Evolutionary conservation across 2,113 vertebrate genomes (phyloP).

Genomic region (Zosterops borbonicus): DNA sequence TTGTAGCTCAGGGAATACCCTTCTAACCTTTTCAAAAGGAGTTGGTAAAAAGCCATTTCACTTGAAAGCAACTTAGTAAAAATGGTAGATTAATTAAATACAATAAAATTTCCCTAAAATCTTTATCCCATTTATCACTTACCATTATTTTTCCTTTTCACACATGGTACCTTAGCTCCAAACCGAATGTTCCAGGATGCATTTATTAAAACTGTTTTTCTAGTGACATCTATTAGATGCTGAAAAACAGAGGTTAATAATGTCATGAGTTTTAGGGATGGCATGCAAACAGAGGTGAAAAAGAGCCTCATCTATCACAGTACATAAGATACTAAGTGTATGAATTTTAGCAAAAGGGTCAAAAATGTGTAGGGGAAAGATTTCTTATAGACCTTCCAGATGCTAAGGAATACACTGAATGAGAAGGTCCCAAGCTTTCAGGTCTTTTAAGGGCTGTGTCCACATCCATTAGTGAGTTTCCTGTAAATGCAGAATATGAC

Average conservation of each 20-base stretch:
- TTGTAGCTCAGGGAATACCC: slow-evolving; percentile 82
- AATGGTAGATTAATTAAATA: slow-evolving; percentile 83
- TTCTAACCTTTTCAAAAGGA: slow-evolving; percentile 82
- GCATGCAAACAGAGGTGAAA: slow-evolving; percentile 34
- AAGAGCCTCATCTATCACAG: slow-evolving; percentile 21
- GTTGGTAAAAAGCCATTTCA: slow-evolving; percentile 80
- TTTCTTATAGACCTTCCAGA: background rate
- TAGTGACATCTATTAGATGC: slow-evolving; percentile 59
- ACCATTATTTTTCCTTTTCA: slow-evolving; percentile 66
- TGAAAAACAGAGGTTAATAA: slow-evolving; percentile 60
- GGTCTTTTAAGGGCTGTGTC: background rate
- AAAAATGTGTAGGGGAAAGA: background rate
- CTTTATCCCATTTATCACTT: slow-evolving; percentile 75
- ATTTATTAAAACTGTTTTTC: slow-evolving; percentile 63
- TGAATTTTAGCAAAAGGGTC: slow-evolving; percentile 43
- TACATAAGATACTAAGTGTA: slow-evolving; percentile 8
- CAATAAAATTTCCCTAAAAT: slow-evolving; percentile 77
- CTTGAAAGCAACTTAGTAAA: slow-evolving; percentile 81
- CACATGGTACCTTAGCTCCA: slow-evolving; percentile 42
- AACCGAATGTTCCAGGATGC: slow-evolving; percentile 49
- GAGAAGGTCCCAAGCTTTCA: background rate
- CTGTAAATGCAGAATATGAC: slow-evolving; percentile 7
- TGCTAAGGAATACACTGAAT: background rate
- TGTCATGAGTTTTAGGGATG: slow-evolving; percentile 41
- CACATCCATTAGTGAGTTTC: slow-evolving; percentile 3